Evolutionary conservation across 2,113 vertebrate genomes (phyloP).

Genomic region (Seriola dumerili): DNA sequence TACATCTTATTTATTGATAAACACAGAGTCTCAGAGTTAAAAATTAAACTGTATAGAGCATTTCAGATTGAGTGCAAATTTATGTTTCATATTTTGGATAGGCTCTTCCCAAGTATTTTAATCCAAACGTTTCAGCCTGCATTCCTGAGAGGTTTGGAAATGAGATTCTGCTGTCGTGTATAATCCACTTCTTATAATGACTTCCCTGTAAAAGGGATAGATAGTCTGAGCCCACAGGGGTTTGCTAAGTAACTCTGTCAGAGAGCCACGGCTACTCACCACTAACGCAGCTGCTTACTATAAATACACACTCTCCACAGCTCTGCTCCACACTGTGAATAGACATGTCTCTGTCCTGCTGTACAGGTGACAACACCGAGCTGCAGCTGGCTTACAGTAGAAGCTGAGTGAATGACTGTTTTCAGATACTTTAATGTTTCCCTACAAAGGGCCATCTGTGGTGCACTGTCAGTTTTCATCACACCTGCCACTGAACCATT

Average conservation of each 20-base stretch:
- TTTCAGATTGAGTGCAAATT: conserved; percentile 61
- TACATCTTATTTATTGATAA: conserved; percentile 47
- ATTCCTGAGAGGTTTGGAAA: conserved; percentile 71
- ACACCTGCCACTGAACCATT: conserved; percentile 42
- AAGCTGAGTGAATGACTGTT: conserved; percentile 3
- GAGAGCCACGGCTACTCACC: conserved; percentile 62
- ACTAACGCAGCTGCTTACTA: conserved; percentile 56
- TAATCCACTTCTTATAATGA: conserved; percentile 80
- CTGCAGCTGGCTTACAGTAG: not conserved
- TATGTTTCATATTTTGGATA: conserved; percentile 68
- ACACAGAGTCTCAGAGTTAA: conserved; percentile 21
- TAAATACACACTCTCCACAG: conserved; percentile 65
- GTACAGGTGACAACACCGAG: conserved; percentile 50
- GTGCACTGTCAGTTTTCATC: conserved; percentile 29
- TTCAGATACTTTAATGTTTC: conserved; percentile 18
- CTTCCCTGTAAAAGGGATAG: conserved; percentile 70
- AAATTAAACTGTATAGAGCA: conserved; percentile 38
- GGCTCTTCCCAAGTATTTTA: conserved; percentile 59
- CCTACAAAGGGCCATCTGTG: conserved; percentile 29
- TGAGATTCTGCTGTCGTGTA: conserved; percentile 74
- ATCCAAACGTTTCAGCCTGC: conserved; percentile 59
- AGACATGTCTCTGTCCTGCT: conserved; percentile 32
- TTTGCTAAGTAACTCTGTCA: conserved; percentile 74
- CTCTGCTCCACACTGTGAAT: conserved; percentile 21
- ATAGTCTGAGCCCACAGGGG: conserved; percentile 65